These are phyloP conservation scores for Sitophilus oryzae DNA, from an alignment of 1,140 invertebrate species.

Conservation along the genomic window DNA sequence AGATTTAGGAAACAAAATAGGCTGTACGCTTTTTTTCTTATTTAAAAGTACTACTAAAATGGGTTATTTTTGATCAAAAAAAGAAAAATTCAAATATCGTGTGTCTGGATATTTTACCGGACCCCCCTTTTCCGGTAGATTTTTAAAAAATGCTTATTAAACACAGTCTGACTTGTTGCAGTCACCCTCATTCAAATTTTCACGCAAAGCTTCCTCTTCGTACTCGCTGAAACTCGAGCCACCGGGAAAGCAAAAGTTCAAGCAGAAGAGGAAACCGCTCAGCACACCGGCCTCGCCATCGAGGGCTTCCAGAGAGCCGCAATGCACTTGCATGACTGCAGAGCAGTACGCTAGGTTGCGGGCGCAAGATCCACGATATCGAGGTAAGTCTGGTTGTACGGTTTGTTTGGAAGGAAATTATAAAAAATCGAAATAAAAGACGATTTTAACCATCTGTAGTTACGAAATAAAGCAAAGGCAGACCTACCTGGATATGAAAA, in stretches of 20 bases:
- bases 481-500: too few relatives aligned
- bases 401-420: too few relatives aligned
- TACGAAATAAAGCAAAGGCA: too few relatives aligned
- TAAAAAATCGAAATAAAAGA: too few relatives aligned
- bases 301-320: conserved; percentile 71
- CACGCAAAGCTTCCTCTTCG: conserved; percentile 91
- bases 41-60: too few relatives aligned
- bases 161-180: conserved; percentile 64
- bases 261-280: conserved; percentile 78
- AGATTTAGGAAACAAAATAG: too few relatives aligned
- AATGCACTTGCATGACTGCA: conserved; percentile 92
- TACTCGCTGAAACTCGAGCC: conserved; percentile 91
- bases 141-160: conserved; percentile 39
- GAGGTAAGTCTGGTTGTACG: conserved; percentile 50
- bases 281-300: conserved; percentile 92
- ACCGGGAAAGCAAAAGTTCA: conserved; percentile 77
- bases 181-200: conserved; percentile 96
- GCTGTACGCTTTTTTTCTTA: too few relatives aligned
- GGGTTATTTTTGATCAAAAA: too few relatives aligned
- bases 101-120: too few relatives aligned
- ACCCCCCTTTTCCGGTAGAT: conserved; percentile 2
- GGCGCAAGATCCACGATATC: conserved; percentile 77
- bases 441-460: too few relatives aligned
- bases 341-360: conserved; percentile 82
- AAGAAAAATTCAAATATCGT: too few relatives aligned